These are phyloP conservation scores for Saccostrea echinata DNA, from an alignment of 1,140 invertebrate genomes.

Conservation along the genomic window DNA sequence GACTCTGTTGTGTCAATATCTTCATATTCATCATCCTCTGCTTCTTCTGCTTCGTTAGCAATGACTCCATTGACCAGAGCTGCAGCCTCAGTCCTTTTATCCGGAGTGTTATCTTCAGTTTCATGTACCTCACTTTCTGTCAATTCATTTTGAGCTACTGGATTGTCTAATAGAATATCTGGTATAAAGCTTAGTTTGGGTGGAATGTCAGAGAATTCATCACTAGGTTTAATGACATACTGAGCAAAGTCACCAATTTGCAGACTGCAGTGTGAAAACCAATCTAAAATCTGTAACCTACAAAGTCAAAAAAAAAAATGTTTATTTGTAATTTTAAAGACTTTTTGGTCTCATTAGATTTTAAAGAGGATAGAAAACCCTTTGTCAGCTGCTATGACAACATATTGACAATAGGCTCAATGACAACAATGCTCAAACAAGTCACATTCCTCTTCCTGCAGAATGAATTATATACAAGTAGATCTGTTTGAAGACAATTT, in stretches of 20 bases:
- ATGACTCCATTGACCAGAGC: slow-evolving; percentile 30
- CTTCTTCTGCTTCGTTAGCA: slow-evolving; percentile 58
- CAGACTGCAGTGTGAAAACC: slow-evolving; percentile 92
- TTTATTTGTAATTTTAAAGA: not conserved
- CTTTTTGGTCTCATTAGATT: not conserved
- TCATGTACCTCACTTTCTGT: not conserved
- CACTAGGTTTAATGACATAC: slow-evolving; percentile 84
- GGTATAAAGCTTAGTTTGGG: slow-evolving; percentile 63
- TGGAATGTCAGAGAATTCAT: slow-evolving; percentile 71
- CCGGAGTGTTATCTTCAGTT: not conserved
- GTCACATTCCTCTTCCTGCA: too few species aligned
- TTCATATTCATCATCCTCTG: slow-evolving; percentile 56
- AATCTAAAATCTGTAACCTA: slow-evolving; percentile 89
- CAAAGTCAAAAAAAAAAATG: slow-evolving; percentile 56
- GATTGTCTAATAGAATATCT: slow-evolving; percentile 35
- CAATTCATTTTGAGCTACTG: not conserved
- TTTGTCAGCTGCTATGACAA: not conserved
- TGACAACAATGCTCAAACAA: not conserved
- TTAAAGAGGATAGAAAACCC: not conserved
- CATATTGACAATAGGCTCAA: not conserved
- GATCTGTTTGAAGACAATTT: too few species aligned
- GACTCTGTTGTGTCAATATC: slow-evolving; percentile 48
- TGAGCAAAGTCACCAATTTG: slow-evolving; percentile 92
- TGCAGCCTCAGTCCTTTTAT: not conserved
- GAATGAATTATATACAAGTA: too few species aligned